Base-by-base conservation (phyloP, 53 echinoderm and acorn worm genomes). In the Hippasteria phrygiana region DNA sequence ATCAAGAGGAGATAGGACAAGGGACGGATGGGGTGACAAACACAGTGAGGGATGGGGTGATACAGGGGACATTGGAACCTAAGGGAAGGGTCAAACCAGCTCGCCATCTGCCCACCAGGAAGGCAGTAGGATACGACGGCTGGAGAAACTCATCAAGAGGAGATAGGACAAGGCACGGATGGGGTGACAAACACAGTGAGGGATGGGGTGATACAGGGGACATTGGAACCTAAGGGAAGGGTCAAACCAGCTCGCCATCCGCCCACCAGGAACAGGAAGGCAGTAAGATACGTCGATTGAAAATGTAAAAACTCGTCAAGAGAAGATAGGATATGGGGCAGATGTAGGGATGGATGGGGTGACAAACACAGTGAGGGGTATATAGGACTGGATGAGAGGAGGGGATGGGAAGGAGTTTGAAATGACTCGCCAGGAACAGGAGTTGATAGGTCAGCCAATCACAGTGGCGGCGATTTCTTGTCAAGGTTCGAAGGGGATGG, bases 81-180 rank as follows among this genome's bases (percentile, higher is more conserved):
- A n/a, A 13, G 88, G 88, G 3, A 77, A 88, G 14, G 77, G 88
- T 43, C 88, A 76, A 33, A 47, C 77, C 51, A 63, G 35, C 29
- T 76, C 88, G 14, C 45, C 77, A 0, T 54, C 51, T 45, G 77
- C 51, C 10, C 63, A 43, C 46, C 88, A 88, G 40, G 97, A 97
- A 34, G 80, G 93, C 8, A 96, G 97, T 45, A 92, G 97, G 59
- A 95, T 97, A 90, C 87, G 93, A 79, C 87, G 93, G 76, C 88
- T 97, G 26, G 97, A 97, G 59, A 97, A 97, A 85, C 90, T 97
- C 59, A 97, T 97, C 64, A 97, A 97, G 77, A 95, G 93, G 78
- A 97, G 93, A 88, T 67, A 94, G 33, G n/a, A n/a, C n/a, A n/a
- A n/a, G n/a, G n/a, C n/a, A n/a, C n/a, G n/a, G n/a, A n/a, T 1